Evolutionary conservation across 2,113 vertebrate genomes (phyloP).

Genomic region (Ellobius talpinus): DNA sequence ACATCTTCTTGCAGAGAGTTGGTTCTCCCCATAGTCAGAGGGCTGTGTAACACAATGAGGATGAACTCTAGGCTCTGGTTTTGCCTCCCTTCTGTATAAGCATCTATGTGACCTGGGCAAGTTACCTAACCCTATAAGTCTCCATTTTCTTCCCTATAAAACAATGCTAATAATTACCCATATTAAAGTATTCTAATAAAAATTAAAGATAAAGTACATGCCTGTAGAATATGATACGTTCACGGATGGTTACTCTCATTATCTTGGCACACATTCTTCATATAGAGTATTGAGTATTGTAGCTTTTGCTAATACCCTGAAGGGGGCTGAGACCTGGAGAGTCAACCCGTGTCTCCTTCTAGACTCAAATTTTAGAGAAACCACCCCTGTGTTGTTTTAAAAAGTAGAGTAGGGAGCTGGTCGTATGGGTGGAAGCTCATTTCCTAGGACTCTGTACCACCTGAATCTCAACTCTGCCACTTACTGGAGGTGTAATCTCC

Average conservation of each 20-base stretch:
- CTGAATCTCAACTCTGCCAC: not conserved
- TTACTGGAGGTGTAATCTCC: not conserved
- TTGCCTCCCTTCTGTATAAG: not conserved
- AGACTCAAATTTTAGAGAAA: not conserved
- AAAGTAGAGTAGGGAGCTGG: not conserved
- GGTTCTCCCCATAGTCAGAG: not conserved
- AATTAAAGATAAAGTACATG: constrained; percentile 40
- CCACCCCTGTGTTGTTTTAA: not conserved
- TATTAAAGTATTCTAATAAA: constrained; percentile 34
- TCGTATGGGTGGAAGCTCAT: not conserved
- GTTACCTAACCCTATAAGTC: not conserved
- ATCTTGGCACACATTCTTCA: not conserved
- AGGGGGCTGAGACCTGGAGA: not conserved
- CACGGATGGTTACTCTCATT: not conserved
- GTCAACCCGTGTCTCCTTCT: not conserved
- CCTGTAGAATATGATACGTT: not conserved
- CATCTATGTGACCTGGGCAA: not conserved
- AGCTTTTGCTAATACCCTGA: not conserved
- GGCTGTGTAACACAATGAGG: not conserved
- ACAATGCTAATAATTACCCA: constrained; percentile 1
- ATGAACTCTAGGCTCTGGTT: not conserved
- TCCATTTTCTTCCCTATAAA: constrained; percentile 45
- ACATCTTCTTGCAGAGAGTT: not conserved
- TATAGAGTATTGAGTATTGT: not conserved
- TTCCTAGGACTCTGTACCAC: too few species aligned